Evolutionary conservation across 1,140 invertebrate genomes (phyloP).

Genomic region (Alviniconcha marisindica): DNA sequence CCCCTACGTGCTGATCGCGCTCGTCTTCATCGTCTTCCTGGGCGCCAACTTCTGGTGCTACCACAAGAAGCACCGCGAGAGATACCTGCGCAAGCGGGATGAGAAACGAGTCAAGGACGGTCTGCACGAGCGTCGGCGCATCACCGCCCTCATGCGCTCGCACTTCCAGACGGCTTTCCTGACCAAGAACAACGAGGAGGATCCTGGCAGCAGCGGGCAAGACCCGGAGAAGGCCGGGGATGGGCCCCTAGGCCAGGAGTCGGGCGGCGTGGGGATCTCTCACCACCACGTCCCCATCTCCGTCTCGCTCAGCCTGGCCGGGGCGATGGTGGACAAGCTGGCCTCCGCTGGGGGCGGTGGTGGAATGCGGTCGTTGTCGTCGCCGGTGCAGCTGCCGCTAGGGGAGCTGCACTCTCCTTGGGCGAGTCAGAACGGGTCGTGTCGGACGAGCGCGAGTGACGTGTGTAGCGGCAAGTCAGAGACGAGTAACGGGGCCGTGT

Average conservation of each 20-base stretch:
- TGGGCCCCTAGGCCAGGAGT: no score
- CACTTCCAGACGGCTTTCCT: slow-evolving; percentile 34
- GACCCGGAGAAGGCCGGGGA: background rate
- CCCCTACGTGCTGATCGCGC: slow-evolving; percentile 53
- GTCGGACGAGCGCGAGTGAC: background rate
- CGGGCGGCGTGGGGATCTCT: no score
- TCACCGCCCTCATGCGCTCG: slow-evolving; percentile 35
- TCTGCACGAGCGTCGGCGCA: slow-evolving; percentile 48
- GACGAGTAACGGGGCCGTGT: background rate
- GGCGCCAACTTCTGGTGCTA: slow-evolving; percentile 57
- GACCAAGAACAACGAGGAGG: slow-evolving; percentile 2
- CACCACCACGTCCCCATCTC: no score
- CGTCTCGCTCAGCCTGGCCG: background rate
- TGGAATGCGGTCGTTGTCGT: background rate
- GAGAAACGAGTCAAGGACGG: slow-evolving; percentile 48
- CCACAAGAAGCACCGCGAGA: slow-evolving; percentile 51
- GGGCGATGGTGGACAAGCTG: background rate
- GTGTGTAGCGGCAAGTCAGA: background rate
- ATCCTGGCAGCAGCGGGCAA: no score
- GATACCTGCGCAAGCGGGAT: slow-evolving; percentile 51
- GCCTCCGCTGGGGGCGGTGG: no score
- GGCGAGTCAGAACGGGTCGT: slow-evolving; percentile 27
- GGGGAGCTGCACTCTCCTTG: background rate
- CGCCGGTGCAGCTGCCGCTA: background rate
- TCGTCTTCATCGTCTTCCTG: slow-evolving; percentile 52